Evolutionary conservation across 1,140 invertebrate genomes (phyloP), one percentile per base, ranked within the genome.

Genomic region (Stegodyphus mimosarum): DNA sequence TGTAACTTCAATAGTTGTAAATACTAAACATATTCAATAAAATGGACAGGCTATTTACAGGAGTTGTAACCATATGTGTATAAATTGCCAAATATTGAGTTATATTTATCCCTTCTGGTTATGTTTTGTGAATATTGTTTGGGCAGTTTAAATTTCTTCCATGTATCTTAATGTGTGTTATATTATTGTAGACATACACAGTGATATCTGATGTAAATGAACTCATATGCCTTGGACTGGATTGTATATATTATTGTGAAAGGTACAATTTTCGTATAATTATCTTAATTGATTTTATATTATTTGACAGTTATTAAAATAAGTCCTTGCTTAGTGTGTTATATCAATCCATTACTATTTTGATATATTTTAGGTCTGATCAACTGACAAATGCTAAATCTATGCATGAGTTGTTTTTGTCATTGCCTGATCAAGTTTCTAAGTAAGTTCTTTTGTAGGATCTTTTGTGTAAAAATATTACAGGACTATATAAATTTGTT

Each of bases 181-280:
- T 60, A 10, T 60, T 60, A 10, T 79, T 79, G 6, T 48, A 69
- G 70, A 76, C 49, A 11, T 85, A 72, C 15, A 72, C 85, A 72
- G 76, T 83, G 66, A 48, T 88, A 88, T 60, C 86, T 90, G 90
- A 86, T 89, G 70, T 88, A 87, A 48, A 77, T 66, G 74, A 86
- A 52, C 17, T 86, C 17, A 90, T 93, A 88, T 88, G 88, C n/a
- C 86, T 92, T 9, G 92, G 91, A 10, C 83, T 93, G 11, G 92
- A 92, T 72, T 92, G 92, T 87, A 88, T 93, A 55, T 93, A 93
- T 87, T 89, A 89, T 10, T 92, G 91, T 90, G 88, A 91, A 87
- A 90, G 90, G 86, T 84, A 18, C 50, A 18, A 10, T 49, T 6
- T 53, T 63, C 50, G 64, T 6, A 60, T 60, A 9, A 60, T 9